phyloP scores from a whole-genome alignment of 2,888 invertebrate species.

The Germaria angustata region DNA sequence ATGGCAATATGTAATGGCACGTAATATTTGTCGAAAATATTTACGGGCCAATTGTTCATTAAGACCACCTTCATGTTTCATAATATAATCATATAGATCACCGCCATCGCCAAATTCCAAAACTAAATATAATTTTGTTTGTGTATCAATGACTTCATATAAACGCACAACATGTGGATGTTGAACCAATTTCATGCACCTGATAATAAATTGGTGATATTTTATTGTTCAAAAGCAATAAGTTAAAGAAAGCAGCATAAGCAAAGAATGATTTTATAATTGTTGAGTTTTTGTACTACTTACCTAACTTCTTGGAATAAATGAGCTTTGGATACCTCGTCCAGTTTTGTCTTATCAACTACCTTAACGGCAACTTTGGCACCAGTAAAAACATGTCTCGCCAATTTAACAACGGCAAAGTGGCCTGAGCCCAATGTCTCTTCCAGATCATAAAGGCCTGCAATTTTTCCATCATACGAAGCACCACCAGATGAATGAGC shows the following conservation, averaged over 20 bases:
- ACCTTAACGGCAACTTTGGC: slow-evolving; percentile 99
- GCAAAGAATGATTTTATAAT: not conserved
- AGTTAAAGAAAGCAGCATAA: not conserved
- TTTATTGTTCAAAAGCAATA: not conserved
- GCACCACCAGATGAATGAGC: slow-evolving; percentile 71
- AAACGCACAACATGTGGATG: slow-evolving; percentile 99
- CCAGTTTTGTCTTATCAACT: slow-evolving; percentile 98
- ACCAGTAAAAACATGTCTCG: slow-evolving; percentile 98
- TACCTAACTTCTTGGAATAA: slow-evolving; percentile 94
- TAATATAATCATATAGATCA: slow-evolving; percentile 98
- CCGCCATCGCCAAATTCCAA: slow-evolving; percentile 98
- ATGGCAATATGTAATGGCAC: slow-evolving; percentile 99
- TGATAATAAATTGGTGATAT: slow-evolving; percentile 70
- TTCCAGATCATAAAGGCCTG: slow-evolving; percentile 97
- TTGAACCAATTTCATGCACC: slow-evolving; percentile 99
- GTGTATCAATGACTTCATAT: slow-evolving; percentile 99
- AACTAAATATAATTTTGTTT: slow-evolving; percentile 97
- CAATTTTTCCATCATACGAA: slow-evolving; percentile 88
- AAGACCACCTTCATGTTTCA: slow-evolving; percentile 95
- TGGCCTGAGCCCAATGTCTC: slow-evolving; percentile 98
- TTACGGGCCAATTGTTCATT: slow-evolving; percentile 90
- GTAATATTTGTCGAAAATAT: slow-evolving; percentile 98
- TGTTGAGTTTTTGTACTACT: slow-evolving; percentile 51
- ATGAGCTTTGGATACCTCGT: slow-evolving; percentile 96
- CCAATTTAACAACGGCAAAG: slow-evolving; percentile 95